Conservation (phyloP, 2,888 invertebrate species). For the Eupithecia pulchellata region DNA sequence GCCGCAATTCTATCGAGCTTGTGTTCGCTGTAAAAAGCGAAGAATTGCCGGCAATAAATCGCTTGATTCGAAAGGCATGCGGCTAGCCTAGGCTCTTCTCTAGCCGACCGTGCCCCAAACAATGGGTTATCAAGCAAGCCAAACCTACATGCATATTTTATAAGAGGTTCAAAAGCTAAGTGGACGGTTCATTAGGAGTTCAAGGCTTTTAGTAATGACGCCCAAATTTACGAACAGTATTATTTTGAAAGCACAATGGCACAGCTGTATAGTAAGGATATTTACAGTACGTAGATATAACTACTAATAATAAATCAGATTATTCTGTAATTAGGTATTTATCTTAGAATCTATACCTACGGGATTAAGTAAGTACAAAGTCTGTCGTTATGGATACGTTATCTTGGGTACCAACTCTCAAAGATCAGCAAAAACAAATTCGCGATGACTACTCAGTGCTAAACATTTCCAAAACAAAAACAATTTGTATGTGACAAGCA, state of each 20-base stretch:
- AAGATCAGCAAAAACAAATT: neutral
- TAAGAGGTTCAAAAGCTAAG: constrained; percentile 59
- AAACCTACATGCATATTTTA: constrained; percentile 59
- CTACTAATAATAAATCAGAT: neutral
- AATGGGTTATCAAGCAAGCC: constrained; percentile 40
- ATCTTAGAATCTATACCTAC: neutral
- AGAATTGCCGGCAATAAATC: constrained; percentile 29
- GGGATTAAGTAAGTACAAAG: neutral
- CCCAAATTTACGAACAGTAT: constrained; percentile 8
- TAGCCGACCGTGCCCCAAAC: constrained; percentile 42
- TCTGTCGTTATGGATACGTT: neutral
- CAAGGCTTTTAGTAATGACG: constrained; percentile 58
- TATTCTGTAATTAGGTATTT: neutral
- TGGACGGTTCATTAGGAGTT: constrained; percentile 63
- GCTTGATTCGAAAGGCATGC: constrained; percentile 20
- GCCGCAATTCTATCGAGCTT: constrained; percentile 10
- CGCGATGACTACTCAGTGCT: neutral
- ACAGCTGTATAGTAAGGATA: neutral
- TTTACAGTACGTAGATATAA: too few relatives aligned
- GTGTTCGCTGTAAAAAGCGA: constrained; percentile 14
- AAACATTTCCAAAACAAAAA: constrained; percentile 13
- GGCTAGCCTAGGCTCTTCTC: constrained; percentile 30
- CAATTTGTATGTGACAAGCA: constrained; percentile 31
- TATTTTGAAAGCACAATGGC: neutral
- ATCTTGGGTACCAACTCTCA: neutral